Base-by-base conservation (phyloP, 1,140 invertebrate genomes). In the Argopecten irradians region DNA sequence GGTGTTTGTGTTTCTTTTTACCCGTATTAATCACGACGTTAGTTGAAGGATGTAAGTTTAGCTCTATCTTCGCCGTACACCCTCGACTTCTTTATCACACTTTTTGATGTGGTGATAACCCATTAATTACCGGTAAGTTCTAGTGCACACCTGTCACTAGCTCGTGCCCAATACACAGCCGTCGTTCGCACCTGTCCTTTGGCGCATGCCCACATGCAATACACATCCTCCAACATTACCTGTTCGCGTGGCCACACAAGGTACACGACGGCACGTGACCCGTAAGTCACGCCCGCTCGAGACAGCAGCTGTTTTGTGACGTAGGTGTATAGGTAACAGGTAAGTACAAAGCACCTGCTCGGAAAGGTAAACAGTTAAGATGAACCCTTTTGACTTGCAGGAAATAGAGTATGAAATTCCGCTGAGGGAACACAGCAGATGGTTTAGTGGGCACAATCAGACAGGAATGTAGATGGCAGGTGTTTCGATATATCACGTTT, bases 161-260 rank as follows among this genome's bases (percentile, higher is more conserved):
- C 55, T 71, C 55, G 55, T 71, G 55, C 55, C 55, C 22, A 71
- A 71, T 71, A 71, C 55, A 71, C 55, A 71, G 55, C 55, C 55
- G 55, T 71, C 55, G 8, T 71, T 46, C n/a, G 22, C 55, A 71
- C 55, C 55, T 71, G 55, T 71, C 55, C 55, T n/a, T 71, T 71
- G 55, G 55, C 55, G 55, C 55, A 71, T 71, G 55, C 55, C 55
- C 55, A 71, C 55, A 71, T 71, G 55, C 55, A 71, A 71, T 71
- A 71, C 55, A 71, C 55, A 71, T 71, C 55, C 55, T 13, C 36
- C 55, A 28, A 71, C 28, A 28, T 71, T 28, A 71, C 8, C n/a
- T 71, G 55, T 71, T 71, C 55, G 55, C 55, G 55, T 71, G 55
- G 55, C 55, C 22, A 22, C 22, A 28, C n/a, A 1, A 71, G 55